Percentiles rank a stretch among this genome's conserved stretches.
Evolutionary conservation across 2,113 vertebrate species (phyloP).

Genomic region (Actinemys pallida): DNA sequence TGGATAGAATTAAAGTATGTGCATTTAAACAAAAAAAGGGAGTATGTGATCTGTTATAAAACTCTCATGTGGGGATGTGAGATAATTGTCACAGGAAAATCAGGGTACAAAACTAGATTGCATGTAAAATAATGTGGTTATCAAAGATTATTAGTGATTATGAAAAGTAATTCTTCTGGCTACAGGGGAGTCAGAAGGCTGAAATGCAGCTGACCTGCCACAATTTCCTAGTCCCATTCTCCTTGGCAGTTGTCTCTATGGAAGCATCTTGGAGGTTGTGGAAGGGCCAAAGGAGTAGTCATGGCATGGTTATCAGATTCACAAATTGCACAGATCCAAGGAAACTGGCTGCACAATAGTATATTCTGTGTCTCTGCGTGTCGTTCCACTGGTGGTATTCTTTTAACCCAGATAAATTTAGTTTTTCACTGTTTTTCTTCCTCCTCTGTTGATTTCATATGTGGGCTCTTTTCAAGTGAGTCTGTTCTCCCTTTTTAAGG

Average conservation of each 20-base stretch:
- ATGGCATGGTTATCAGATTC: constrained; percentile 37
- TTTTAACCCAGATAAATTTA: constrained; percentile 27
- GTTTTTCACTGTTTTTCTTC: constrained; percentile 5
- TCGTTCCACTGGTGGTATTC: background rate
- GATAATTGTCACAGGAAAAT: background rate
- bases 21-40: constrained; percentile 15
- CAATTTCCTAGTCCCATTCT: constrained; percentile 52
- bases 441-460: constrained; percentile 32
- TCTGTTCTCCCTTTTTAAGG: constrained; percentile 23
- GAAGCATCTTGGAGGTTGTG: constrained; percentile 41
- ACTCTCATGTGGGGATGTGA: background rate
- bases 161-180: constrained; percentile 55
- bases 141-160: constrained; percentile 31
- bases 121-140: constrained; percentile 39
- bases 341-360: constrained; percentile 4
- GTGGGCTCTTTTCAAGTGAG: constrained; percentile 33
- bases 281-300: constrained; percentile 26
- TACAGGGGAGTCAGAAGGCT: constrained; percentile 22
- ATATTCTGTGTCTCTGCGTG: background rate
- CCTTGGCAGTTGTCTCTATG: constrained; percentile 21
- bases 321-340: constrained; percentile 17
- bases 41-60: constrained; percentile 30
- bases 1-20: background rate
- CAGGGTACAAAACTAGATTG: constrained; percentile 40
- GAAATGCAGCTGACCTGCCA: constrained; percentile 58